Evolutionary conservation across 2,888 invertebrate genomes (phyloP), one percentile per base, ranked within the genome.

Genomic region (Caenorhabditis panamensis): DNA sequence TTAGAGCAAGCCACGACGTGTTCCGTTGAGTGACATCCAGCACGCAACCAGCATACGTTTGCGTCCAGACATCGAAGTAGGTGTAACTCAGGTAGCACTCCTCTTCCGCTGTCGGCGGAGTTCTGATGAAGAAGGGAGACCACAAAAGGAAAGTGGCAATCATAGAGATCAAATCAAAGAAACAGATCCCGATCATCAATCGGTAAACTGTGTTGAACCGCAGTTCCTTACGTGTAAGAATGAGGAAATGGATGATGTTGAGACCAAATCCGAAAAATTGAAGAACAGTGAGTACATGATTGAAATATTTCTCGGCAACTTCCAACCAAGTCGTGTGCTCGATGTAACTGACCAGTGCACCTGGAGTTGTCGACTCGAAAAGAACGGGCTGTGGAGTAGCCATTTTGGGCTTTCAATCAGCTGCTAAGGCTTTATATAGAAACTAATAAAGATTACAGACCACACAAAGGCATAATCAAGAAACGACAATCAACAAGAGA

Each of bases 111-210:
- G 24, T 8, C 2, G 47, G 28, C 2, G 44, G 28, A 16, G 37
- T 18, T 36, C 66, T 16, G 18, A 68, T 68, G 47, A 56, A 47
- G 22, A 68, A 68, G 2, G 67, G 67, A 1, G 67, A 61, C n/a
- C 47, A 61, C 0, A 53, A 3, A 41, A 61, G 24, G 20, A 69
- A 53, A 3, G 49, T 36, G 0, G 49, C 5, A 0, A 69, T 13
- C 36, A 61, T 37, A 9, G 49, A 58, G 0, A 59, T 20, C 11
- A 61, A n/a, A 16, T 68, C 67, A n/a, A 36, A 58, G 16, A 47
- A 6, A 18, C 67, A 58, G 3, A 69, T 69, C 0, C 51, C 69
- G 9, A 69, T 53, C 68, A 26, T 54, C 28, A 54, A n/a, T 6
- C 20, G 26, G n/a, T 54, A 28, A 22, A 54, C 28, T 13, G 26